These are phyloP conservation scores for Micropterix aruncella DNA, from an alignment of 2,888 invertebrate genomes.

Conservation along the genomic window DNA sequence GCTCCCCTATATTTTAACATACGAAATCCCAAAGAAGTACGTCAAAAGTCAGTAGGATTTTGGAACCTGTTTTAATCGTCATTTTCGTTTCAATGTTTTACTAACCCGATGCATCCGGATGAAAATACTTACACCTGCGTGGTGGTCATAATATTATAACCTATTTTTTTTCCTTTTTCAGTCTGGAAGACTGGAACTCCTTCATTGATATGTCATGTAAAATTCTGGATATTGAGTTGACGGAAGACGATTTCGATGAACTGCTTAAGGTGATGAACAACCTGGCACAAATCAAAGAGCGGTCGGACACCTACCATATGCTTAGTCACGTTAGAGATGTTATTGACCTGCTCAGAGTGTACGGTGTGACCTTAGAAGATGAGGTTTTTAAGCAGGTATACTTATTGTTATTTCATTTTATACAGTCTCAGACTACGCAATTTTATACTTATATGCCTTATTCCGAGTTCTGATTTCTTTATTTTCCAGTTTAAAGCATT, in stretches of 20 bases:
- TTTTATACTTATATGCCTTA: too few species aligned
- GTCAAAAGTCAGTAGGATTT: conserved; percentile 43
- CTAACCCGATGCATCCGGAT: too few species aligned
- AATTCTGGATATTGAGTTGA: conserved; percentile 55
- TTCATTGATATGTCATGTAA: conserved; percentile 65
- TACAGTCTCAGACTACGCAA: too few species aligned
- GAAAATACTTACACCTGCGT: not conserved
- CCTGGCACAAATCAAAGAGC: conserved; percentile 37
- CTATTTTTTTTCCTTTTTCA: conserved; percentile 18
- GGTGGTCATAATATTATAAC: not conserved
- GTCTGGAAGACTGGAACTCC: conserved; percentile 58
- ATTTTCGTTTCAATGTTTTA: too few species aligned
- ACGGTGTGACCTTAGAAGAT: conserved; percentile 79
- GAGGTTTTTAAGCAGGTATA: conserved; percentile 60
- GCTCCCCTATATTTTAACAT: too few species aligned
- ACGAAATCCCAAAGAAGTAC: too few species aligned
- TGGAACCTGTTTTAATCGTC: too few species aligned
- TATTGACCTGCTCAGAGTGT: conserved; percentile 69
- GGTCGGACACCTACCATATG: conserved; percentile 58
- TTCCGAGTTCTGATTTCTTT: too few species aligned
- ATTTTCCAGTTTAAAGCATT: too few species aligned
- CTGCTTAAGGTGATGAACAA: conserved; percentile 71
- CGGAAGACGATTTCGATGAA: conserved; percentile 77
- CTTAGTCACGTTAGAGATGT: conserved; percentile 81
- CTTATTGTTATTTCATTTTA: too few species aligned